Conservation (phyloP, 2,888 invertebrate genomes). For the Calliopum simillimum region DNA sequence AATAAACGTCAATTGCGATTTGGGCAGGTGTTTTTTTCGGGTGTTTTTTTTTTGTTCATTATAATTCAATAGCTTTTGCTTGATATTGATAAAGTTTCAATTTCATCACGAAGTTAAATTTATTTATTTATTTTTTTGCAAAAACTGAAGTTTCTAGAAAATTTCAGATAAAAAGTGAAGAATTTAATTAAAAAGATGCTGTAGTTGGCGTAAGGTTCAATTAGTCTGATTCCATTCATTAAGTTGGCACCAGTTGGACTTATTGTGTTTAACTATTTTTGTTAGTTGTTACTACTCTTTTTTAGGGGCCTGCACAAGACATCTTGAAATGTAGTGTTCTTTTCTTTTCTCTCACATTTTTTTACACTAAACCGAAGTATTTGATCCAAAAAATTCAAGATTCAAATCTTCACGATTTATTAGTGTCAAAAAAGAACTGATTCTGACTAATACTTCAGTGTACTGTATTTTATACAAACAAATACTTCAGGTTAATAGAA, state of each 20-base stretch:
- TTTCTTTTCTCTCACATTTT: no score
- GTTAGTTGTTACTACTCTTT: neutral
- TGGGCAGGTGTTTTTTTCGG: slow-evolving; percentile 34
- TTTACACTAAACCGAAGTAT: no score
- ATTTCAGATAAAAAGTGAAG: neutral
- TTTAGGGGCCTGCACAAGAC: no score
- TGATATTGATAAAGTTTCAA: neutral
- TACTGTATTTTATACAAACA: no score
- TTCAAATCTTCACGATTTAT: no score
- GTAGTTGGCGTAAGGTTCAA: neutral
- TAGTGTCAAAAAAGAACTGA: no score
- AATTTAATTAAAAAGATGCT: neutral
- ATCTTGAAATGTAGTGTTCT: no score
- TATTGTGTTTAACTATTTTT: neutral
- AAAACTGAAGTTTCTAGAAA: neutral
- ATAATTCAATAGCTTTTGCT: slow-evolving; percentile 16
- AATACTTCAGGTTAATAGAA: no score
- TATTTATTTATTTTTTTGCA: no score
- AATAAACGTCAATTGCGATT: slow-evolving; percentile 26
- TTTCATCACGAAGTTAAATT: neutral
- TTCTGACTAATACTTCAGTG: no score
- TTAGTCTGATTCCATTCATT: neutral
- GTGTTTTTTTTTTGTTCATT: slow-evolving; percentile 9
- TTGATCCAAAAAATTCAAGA: no score
- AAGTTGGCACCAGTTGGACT: neutral